Evolutionary conservation across 2,888 invertebrate species (phyloP).

Genomic region (Volucella bombylans): DNA sequence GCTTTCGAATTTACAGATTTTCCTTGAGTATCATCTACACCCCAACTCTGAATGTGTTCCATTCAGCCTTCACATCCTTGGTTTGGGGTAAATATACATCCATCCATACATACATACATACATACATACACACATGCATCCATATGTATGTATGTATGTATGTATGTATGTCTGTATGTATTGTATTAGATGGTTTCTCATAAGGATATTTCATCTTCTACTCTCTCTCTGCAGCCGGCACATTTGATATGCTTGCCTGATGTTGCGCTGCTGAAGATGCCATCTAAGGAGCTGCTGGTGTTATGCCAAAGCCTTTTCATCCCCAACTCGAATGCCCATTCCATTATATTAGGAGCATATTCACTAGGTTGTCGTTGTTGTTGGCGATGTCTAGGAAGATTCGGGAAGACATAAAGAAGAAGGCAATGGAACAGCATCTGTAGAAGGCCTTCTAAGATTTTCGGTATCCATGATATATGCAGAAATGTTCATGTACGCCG

Average conservation of each 20-base stretch:
- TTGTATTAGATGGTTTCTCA: slow-evolving; percentile 45
- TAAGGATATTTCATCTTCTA: slow-evolving; percentile 66
- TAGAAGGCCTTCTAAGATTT: slow-evolving; percentile 67
- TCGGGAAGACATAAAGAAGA: background rate
- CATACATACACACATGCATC: background rate
- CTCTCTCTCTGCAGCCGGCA: slow-evolving; percentile 64
- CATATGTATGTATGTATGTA: slow-evolving; percentile 9
- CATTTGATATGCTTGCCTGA: slow-evolving; percentile 72
- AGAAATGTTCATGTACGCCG: slow-evolving; percentile 67
- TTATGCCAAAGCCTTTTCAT: slow-evolving; percentile 64
- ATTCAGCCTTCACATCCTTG: slow-evolving; percentile 49
- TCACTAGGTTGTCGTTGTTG: slow-evolving; percentile 13
- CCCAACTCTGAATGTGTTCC: slow-evolving; percentile 34
- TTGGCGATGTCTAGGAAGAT: slow-evolving; percentile 27
- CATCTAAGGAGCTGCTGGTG: slow-evolving; percentile 68
- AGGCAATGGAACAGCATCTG: slow-evolving; percentile 60
- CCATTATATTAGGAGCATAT: slow-evolving; percentile 31
- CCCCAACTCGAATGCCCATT: slow-evolving; percentile 54
- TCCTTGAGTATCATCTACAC: slow-evolving; percentile 42
- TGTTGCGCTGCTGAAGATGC: slow-evolving; percentile 70
- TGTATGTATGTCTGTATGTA: no score
- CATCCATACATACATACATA: no score
- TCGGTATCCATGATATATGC: slow-evolving; percentile 69
- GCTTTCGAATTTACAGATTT: slow-evolving; percentile 70
- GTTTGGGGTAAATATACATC: background rate